These are phyloP conservation scores for Neofelis nebulosa DNA, from an alignment of 2,113 vertebrate species.

Conservation along the genomic window DNA sequence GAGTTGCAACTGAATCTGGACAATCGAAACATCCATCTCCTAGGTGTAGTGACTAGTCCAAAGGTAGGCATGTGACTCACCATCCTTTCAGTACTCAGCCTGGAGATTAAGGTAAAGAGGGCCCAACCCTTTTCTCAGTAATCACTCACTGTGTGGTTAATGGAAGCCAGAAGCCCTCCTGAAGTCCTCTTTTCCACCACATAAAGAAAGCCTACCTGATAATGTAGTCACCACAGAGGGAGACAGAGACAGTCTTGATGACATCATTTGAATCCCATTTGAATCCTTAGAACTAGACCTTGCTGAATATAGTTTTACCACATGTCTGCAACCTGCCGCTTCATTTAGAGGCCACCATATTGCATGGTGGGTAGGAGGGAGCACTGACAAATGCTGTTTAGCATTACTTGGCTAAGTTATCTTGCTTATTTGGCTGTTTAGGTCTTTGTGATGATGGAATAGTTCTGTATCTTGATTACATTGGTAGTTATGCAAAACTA, in stretches of 20 bases:
- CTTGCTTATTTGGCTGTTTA: neutral
- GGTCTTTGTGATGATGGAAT: neutral
- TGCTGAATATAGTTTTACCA: neutral
- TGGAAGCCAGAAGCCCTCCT: neutral
- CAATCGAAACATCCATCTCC: neutral
- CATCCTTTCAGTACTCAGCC: neutral
- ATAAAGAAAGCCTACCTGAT: neutral
- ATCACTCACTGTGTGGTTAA: neutral
- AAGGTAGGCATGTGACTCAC: neutral
- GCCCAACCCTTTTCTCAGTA: neutral
- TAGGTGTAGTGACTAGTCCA: neutral
- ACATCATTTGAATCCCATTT: neutral
- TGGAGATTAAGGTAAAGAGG: neutral
- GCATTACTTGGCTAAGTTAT: neutral
- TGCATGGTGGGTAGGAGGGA: fast-evolving
- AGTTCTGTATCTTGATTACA: neutral
- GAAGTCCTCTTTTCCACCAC: neutral
- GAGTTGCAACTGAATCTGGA: neutral
- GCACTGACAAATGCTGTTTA: neutral
- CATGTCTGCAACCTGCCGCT: neutral
- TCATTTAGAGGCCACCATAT: neutral
- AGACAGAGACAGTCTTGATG: neutral
- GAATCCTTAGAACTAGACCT: neutral
- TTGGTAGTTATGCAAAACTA: neutral
- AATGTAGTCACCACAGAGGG: neutral